Conservation (phyloP, 2,888 invertebrate genomes). For the Acrobasis consociella region DNA sequence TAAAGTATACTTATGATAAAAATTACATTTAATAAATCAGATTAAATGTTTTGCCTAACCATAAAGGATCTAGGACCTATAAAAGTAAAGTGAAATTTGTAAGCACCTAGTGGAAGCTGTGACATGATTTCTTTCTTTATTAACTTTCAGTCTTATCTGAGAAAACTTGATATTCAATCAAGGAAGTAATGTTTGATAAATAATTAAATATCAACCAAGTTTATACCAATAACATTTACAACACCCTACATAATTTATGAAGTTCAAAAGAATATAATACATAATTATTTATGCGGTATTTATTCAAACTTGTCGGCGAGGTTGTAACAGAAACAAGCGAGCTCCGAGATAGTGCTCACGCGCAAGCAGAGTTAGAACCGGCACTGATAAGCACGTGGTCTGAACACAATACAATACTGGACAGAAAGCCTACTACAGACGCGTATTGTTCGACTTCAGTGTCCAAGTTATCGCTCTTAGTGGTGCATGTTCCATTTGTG, state of each 20-base stretch:
- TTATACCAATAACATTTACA: slow-evolving; percentile 3
- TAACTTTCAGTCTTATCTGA: too few relatives aligned
- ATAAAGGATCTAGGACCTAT: too few relatives aligned
- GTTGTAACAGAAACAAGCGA: slow-evolving; percentile 14
- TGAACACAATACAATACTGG: slow-evolving; percentile 41
- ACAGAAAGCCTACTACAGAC: slow-evolving; percentile 39
- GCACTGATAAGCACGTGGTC: slow-evolving; percentile 70
- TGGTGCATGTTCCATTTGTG: slow-evolving; percentile 59
- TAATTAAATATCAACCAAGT: neutral
- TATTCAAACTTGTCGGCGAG: slow-evolving; percentile 1
- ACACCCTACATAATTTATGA: slow-evolving; percentile 12
- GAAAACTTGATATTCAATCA: too few relatives aligned
- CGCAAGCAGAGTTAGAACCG: slow-evolving; percentile 35
- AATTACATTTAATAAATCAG: too few relatives aligned
- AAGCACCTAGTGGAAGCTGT: too few relatives aligned
- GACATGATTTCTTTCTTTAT: too few relatives aligned
- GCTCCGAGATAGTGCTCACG: slow-evolving; percentile 17
- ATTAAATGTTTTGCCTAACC: too few relatives aligned
- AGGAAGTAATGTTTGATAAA: neutral
- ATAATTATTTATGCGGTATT: neutral
- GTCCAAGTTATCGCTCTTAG: slow-evolving; percentile 61
- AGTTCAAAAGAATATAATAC: neutral
- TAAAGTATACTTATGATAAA: too few relatives aligned
- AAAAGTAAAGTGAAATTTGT: too few relatives aligned
- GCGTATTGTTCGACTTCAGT: slow-evolving; percentile 70